These are phyloP conservation scores for Eudorcas thomsonii DNA, from an alignment of 2,113 vertebrate genomes.

Conservation along the genomic window DNA sequence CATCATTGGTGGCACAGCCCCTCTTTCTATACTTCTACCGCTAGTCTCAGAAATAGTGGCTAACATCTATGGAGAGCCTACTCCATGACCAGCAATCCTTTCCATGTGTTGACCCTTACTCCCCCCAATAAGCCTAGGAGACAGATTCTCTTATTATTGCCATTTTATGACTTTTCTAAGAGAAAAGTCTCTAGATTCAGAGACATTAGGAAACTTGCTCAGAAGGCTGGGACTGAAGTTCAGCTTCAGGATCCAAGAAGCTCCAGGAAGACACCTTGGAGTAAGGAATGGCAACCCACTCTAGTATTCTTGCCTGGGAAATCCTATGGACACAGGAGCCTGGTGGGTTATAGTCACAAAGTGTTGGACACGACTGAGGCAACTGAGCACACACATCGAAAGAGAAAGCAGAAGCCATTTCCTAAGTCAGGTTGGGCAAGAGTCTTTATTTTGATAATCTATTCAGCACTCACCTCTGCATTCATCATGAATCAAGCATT, in stretches of 20 bases:
- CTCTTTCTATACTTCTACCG: not conserved
- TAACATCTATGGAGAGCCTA: not conserved
- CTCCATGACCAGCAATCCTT: not conserved
- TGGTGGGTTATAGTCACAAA: not conserved
- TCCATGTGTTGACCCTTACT: not conserved
- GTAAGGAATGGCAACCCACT: not conserved
- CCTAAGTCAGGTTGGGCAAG: not conserved
- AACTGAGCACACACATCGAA: not conserved
- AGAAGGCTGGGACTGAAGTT: not conserved
- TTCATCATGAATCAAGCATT: not conserved
- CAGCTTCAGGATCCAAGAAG: not conserved
- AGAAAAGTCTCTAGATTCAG: not conserved
- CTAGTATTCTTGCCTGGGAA: not conserved
- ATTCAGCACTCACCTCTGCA: not conserved
- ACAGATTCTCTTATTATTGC: not conserved
- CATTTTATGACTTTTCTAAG: not conserved
- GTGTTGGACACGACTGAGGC: fast-evolving
- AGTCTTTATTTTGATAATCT: not conserved
- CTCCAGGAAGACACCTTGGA: not conserved
- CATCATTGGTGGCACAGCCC: not conserved
- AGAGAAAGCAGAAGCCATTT: not conserved
- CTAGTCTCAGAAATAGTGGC: not conserved
- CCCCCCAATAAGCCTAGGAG: not conserved
- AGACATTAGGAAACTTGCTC: not conserved
- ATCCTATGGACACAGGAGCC: not conserved